These are phyloP conservation scores for Hydropsyche betteni DNA, from an alignment of 2,888 invertebrate genomes.

Conservation along the genomic window DNA sequence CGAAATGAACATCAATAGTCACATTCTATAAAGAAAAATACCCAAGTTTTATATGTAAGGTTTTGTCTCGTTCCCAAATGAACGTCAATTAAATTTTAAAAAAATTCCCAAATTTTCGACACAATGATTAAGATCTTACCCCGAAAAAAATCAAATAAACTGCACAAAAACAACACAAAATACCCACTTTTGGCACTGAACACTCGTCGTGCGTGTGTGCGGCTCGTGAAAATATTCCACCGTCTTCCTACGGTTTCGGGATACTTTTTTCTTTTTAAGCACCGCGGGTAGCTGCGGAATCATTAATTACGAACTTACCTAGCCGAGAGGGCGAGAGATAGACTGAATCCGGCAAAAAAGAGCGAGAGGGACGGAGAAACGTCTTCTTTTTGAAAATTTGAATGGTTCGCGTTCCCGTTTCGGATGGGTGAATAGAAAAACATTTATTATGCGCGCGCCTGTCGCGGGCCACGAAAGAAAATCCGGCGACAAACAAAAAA, in stretches of 20 bases:
- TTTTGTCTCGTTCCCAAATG: no score
- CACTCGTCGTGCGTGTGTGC: constrained; percentile 19
- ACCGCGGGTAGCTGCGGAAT: constrained; percentile 37
- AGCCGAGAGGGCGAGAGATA: constrained; percentile 31
- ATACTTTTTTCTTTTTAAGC: constrained; percentile 42
- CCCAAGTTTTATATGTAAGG: no score
- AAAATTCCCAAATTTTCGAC: no score
- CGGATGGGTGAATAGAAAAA: constrained; percentile 47
- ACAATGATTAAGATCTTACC: no score
- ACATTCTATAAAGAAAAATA: no score
- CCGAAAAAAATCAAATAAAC: no score
- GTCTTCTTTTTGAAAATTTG: constrained; percentile 45
- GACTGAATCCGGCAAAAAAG: not conserved
- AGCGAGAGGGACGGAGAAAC: constrained; percentile 43
- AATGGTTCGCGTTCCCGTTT: constrained; percentile 43
- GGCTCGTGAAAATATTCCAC: constrained; percentile 48
- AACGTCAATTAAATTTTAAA: no score
- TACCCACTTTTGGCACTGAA: no score
- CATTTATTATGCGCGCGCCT: constrained; percentile 47
- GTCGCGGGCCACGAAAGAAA: constrained; percentile 35
- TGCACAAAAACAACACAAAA: no score
- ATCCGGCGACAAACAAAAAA: constrained; percentile 11
- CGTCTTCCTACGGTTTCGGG: constrained; percentile 19
- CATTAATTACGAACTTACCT: constrained; percentile 50
- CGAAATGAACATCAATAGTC: no score